Percentiles rank a stretch among this genome's conserved stretches.
Conservation (phyloP, 2,113 vertebrate genomes). For the Anhinga anhinga region DNA sequence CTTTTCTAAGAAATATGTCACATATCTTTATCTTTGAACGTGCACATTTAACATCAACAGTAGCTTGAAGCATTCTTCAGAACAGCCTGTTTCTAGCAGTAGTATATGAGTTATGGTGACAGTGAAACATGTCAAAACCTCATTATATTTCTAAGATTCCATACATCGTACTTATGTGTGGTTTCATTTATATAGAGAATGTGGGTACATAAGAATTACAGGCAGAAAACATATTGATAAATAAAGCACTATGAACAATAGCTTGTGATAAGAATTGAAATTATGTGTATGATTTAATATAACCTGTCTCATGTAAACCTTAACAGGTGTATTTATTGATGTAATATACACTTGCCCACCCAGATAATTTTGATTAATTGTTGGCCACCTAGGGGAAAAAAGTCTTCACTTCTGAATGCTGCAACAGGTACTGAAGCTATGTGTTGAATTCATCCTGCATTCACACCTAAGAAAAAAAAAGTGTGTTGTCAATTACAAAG, state of each 20-base stretch:
- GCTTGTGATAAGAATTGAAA: background rate
- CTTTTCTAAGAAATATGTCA: background rate
- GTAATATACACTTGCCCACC: background rate
- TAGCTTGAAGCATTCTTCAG: background rate
- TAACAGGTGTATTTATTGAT: background rate
- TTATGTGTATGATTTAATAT: accelerated
- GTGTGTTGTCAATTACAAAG: background rate
- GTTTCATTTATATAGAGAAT: background rate
- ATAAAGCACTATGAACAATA: background rate
- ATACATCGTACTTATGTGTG: background rate
- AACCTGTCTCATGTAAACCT: background rate
- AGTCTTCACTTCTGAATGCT: background rate
- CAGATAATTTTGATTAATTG: background rate
- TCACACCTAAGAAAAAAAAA: background rate
- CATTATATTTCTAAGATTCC: background rate
- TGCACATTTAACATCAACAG: background rate
- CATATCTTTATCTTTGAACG: background rate
- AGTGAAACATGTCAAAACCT: background rate
- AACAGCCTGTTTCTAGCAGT: background rate
- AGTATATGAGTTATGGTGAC: background rate
- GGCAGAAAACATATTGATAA: background rate
- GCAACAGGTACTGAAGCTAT: background rate
- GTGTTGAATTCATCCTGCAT: background rate
- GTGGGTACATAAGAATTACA: background rate
- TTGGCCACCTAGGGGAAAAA: background rate